These are phyloP conservation scores for Crematogaster levior DNA, from an alignment of 2,888 invertebrate species.

Conservation along the genomic window DNA sequence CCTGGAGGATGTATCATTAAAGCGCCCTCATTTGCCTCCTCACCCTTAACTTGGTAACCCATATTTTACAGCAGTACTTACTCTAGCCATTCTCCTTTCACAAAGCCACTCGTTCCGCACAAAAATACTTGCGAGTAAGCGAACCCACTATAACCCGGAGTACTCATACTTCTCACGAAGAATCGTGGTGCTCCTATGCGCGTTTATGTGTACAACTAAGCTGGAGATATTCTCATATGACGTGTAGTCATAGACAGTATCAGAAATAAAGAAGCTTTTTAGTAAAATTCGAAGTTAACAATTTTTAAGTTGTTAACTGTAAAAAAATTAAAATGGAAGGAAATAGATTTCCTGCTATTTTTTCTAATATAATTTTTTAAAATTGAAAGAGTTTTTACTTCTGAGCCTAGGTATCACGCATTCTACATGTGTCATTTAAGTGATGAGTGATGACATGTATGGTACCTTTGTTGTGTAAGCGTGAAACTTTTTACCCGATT, in stretches of 20 bases:
- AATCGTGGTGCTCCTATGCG: conserved; percentile 55
- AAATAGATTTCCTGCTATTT: not conserved
- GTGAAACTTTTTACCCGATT: conserved; percentile 54
- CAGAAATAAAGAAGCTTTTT: not conserved
- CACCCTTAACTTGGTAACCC: conserved; percentile 84
- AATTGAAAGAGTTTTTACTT: not conserved
- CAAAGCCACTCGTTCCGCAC: conserved; percentile 82
- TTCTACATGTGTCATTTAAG: not conserved
- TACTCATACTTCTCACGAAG: conserved; percentile 68
- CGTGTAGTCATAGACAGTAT: conserved; percentile 9
- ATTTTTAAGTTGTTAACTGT: not conserved
- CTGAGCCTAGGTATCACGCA: not conserved
- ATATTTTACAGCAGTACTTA: conserved; percentile 84
- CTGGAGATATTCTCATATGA: conserved; percentile 47
- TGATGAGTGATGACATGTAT: not conserved
- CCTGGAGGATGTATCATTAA: conserved; percentile 82
- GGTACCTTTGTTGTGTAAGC: not conserved
- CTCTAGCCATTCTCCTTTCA: conserved; percentile 82
- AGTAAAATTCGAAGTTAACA: not conserved
- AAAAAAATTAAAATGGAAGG: not conserved
- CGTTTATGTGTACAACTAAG: conserved; percentile 6
- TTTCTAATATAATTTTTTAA: not conserved
- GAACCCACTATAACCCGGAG: conserved; percentile 72
- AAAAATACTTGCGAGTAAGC: conserved; percentile 77
- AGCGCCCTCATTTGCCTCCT: conserved; percentile 66